Conservation (phyloP, 2,113 vertebrate species). For the Macaca mulatta region DNA sequence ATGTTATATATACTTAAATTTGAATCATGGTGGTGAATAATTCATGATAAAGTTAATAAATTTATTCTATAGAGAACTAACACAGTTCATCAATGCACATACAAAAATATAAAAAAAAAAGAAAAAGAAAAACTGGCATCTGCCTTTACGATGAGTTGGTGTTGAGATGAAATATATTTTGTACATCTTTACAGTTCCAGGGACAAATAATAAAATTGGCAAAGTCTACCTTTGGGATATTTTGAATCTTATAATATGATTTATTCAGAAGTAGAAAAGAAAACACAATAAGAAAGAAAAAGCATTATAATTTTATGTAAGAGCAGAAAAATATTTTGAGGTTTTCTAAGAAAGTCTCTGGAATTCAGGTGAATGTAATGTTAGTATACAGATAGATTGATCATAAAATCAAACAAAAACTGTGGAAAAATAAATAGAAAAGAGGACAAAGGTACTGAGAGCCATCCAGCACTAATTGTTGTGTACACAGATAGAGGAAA, state of each 20-base stretch:
- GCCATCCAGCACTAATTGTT: not conserved
- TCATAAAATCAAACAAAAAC: not conserved
- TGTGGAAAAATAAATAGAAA: not conserved
- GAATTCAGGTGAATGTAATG: not conserved
- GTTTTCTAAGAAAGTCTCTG: not conserved
- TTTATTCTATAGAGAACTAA: not conserved
- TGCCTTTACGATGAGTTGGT: not conserved
- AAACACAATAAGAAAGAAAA: not conserved
- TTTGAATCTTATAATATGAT: not conserved
- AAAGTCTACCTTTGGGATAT: not conserved
- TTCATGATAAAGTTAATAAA: not conserved
- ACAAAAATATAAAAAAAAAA: too few relatives aligned
- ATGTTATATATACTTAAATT: not conserved
- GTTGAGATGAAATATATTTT: not conserved
- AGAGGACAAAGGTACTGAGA: not conserved
- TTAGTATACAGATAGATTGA: not conserved
- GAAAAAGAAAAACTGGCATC: not conserved
- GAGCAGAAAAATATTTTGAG: not conserved
- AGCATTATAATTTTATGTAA: not conserved
- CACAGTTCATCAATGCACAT: not conserved
- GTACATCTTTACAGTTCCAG: not conserved
- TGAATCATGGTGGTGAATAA: not conserved
- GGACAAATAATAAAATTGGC: not conserved
- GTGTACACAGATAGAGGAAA: not conserved
- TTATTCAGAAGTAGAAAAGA: not conserved